Percentiles rank a stretch among this genome's conserved stretches.
Conservation (phyloP, 2,113 vertebrate genomes). For the Rhynchopsitta pachyrhyncha region DNA sequence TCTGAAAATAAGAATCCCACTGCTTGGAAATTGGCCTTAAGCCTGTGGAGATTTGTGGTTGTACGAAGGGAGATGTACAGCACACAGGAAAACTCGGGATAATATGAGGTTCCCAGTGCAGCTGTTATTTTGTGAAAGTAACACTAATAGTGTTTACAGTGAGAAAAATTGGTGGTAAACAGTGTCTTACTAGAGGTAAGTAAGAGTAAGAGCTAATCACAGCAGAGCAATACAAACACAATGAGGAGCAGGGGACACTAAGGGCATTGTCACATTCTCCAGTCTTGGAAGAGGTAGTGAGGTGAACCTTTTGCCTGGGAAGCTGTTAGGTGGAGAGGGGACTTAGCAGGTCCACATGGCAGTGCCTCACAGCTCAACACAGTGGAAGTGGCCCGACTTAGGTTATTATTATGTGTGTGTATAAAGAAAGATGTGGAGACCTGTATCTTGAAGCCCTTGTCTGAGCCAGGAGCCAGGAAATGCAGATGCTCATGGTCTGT, state of each 20-base stretch:
- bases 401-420: accelerated
- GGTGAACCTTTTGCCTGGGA: neutral
- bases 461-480: neutral
- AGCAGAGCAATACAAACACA: neutral
- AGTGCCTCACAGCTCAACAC: neutral
- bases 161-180: neutral
- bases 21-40: neutral
- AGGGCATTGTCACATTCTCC: neutral
- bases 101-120: neutral
- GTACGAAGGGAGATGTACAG: neutral
- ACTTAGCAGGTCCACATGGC: neutral
- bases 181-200: neutral
- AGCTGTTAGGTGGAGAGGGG: neutral
- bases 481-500: neutral
- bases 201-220: neutral
- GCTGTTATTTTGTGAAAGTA: neutral
- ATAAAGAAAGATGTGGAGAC: neutral
- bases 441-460: neutral
- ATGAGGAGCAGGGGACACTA: neutral
- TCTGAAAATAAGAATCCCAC: neutral
- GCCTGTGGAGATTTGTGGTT: neutral
- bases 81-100: neutral
- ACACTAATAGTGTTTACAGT: neutral
- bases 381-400: neutral
- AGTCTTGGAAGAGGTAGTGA: neutral